Evolutionary conservation across 2,113 vertebrate genomes (phyloP).

Genomic region (Leptocoma aspasia): DNA sequence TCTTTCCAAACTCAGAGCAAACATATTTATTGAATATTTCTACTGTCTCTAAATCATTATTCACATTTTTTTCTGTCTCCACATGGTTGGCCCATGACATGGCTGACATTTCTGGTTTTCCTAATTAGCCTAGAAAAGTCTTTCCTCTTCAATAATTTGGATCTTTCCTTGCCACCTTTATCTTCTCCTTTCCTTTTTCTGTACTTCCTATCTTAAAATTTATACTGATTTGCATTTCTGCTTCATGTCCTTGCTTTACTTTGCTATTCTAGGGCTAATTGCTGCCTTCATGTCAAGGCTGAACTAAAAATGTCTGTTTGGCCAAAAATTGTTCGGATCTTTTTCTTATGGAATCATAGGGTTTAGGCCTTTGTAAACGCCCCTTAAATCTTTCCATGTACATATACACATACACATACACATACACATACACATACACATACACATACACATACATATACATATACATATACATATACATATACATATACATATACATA

Average conservation of each 20-base stretch:
- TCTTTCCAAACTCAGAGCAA: slow-evolving; percentile 46
- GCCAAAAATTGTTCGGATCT: not conserved
- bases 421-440: not conserved
- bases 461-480: not conserved
- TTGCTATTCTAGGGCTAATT: slow-evolving; percentile 9
- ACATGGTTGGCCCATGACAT: slow-evolving; percentile 11
- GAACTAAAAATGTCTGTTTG: slow-evolving; percentile 8
- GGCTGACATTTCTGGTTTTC: not conserved
- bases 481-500: too few relatives aligned
- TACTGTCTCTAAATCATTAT: slow-evolving; percentile 33
- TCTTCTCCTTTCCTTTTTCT: not conserved
- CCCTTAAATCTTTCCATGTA: not conserved
- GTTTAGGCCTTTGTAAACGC: not conserved
- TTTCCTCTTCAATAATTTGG: slow-evolving; percentile 11
- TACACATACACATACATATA: too few relatives aligned
- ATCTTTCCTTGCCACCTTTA: not conserved
- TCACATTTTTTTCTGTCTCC: slow-evolving; percentile 30
- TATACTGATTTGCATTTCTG: slow-evolving; percentile 22
- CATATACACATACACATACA: not conserved
- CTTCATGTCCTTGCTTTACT: not conserved
- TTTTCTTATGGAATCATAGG: not conserved
- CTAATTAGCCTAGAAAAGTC: slow-evolving; percentile 8
- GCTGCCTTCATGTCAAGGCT: not conserved
- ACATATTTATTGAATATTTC: slow-evolving; percentile 55
- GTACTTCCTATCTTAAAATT: slow-evolving; percentile 2